Percentiles rank a stretch among this genome's conserved stretches.
Conservation (phyloP, 2,888 invertebrate species). For the Hoplodrina blanda region DNA sequence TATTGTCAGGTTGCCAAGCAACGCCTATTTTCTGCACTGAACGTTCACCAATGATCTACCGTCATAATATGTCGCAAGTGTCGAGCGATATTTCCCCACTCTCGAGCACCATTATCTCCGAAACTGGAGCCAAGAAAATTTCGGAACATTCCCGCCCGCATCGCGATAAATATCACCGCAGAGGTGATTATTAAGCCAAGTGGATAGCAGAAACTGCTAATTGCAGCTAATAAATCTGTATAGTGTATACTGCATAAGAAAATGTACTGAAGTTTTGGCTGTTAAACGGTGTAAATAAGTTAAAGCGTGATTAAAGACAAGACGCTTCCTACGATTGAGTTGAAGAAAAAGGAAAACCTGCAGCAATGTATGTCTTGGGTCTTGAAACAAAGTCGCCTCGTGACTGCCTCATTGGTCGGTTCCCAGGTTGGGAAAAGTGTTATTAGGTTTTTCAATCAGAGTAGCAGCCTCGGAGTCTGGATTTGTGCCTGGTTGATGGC, state of each 20-base stretch:
- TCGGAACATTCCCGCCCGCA: constrained; percentile 49
- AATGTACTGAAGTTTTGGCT: constrained; percentile 52
- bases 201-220: constrained; percentile 63
- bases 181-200: constrained; percentile 68
- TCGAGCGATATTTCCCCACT: constrained; percentile 64
- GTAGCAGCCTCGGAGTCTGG: no score
- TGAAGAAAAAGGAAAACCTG: constrained; percentile 58
- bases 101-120: constrained; percentile 64
- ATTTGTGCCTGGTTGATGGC: no score
- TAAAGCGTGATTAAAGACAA: constrained; percentile 50
- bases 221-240: constrained; percentile 69
- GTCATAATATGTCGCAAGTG: constrained; percentile 64
- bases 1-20: constrained; percentile 59
- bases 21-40: constrained; percentile 47
- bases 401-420: no score
- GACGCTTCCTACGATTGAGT: constrained; percentile 15
- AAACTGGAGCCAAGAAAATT: constrained; percentile 67
- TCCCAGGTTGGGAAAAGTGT: no score
- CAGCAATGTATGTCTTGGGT: constrained; percentile 53
- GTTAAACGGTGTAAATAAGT: constrained; percentile 43
- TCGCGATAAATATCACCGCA: constrained; percentile 60
- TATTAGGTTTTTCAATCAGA: no score
- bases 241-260: constrained; percentile 52
- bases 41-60: constrained; percentile 56
- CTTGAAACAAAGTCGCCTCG: not conserved